Conservation (phyloP, 2,797 vertebrate species). For the Platyrinchus mystaceus region DNA sequence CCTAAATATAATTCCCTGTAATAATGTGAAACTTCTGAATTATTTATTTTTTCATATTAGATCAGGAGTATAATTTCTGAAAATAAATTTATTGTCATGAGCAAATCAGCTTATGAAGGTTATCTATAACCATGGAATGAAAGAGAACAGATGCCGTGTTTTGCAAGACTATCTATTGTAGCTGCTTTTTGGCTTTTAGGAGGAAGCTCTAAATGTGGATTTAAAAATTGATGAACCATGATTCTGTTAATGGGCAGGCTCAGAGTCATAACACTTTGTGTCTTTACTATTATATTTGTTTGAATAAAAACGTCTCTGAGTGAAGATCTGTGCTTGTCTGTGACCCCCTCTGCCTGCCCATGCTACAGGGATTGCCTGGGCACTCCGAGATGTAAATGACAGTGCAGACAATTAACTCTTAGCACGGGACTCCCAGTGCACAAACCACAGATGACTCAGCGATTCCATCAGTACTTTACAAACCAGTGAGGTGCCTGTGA, state of each 20-base stretch:
- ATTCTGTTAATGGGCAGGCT: neutral
- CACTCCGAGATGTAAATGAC: fast-evolving
- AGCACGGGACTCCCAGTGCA: neutral
- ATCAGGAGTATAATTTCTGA: constrained; percentile 77
- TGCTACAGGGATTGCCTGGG: neutral
- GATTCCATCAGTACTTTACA: neutral
- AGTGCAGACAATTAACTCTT: neutral
- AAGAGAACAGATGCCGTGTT: constrained; percentile 65
- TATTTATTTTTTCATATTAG: constrained; percentile 79
- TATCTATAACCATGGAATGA: constrained; percentile 68
- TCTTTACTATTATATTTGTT: constrained; percentile 4
- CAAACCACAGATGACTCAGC: neutral
- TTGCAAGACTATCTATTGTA: constrained; percentile 40
- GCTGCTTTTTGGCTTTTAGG: constrained; percentile 39
- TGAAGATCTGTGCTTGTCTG: neutral
- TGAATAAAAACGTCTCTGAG: neutral
- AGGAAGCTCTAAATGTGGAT: constrained; percentile 50
- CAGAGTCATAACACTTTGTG: neutral
- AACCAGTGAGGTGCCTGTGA: neutral
- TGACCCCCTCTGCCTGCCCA: neutral
- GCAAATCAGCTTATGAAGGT: constrained; percentile 74
- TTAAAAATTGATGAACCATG: constrained; percentile 58
- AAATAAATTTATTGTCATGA: constrained; percentile 78
- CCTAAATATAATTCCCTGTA: constrained; percentile 78
- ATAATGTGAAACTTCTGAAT: constrained; percentile 79